phyloP scores from a whole-genome alignment of 2,113 vertebrate genomes.

The Albula glossodonta region DNA sequence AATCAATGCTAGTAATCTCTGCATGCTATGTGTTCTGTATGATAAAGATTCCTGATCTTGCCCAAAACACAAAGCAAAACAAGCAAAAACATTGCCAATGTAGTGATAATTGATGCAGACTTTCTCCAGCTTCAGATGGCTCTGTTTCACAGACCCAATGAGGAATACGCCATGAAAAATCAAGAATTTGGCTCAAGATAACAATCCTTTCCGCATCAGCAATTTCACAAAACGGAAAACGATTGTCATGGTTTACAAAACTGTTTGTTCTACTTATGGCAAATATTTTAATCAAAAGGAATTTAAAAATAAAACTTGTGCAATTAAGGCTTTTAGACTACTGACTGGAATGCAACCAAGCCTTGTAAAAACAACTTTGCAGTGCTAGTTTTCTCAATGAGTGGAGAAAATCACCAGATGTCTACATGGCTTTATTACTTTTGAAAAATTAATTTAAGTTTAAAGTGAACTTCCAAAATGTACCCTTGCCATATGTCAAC shows the following conservation, averaged over 20 bases:
- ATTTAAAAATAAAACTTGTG: conserved; percentile 20
- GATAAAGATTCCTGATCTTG: neutral
- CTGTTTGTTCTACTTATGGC: conserved; percentile 48
- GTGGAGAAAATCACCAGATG: conserved; percentile 1
- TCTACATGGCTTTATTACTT: conserved; percentile 23
- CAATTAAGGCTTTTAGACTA: conserved; percentile 32
- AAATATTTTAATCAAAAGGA: conserved; percentile 38
- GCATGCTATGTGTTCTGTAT: neutral
- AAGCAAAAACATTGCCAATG: no score
- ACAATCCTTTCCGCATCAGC: neutral
- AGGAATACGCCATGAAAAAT: neutral
- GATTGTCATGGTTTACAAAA: conserved; percentile 30
- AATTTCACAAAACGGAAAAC: neutral
- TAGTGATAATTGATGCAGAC: conserved; percentile 26
- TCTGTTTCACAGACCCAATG: neutral
- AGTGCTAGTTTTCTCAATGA: neutral
- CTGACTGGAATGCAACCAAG: conserved; percentile 31
- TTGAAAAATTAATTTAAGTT: conserved; percentile 21
- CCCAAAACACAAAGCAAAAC: neutral
- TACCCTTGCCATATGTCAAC: no score
- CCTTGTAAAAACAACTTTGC: conserved; percentile 23
- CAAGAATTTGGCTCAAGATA: conserved; percentile 34
- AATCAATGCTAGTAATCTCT: neutral
- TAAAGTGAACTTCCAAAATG: conserved; percentile 3
- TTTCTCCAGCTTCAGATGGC: conserved; percentile 47